These are phyloP conservation scores for Musca vetustissima DNA, from an alignment of 1,140 invertebrate species.

Conservation along the genomic window DNA sequence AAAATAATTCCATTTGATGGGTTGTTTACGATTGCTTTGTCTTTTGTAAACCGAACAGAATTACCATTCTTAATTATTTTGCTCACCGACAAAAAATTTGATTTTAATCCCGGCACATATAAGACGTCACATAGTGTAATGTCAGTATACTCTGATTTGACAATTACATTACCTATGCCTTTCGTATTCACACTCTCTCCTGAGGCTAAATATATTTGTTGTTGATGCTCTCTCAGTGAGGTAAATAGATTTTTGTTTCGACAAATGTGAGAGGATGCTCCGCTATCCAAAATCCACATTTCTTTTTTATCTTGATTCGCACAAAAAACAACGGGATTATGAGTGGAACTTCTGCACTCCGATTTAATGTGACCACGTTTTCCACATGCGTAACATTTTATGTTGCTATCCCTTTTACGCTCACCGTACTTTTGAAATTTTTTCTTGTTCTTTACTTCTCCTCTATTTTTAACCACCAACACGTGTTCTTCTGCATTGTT, in stretches of 20 bases:
- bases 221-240: neutral
- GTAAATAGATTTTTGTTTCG: neutral
- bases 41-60: neutral
- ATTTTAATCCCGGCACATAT: neutral
- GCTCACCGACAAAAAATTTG: slow-evolving; percentile 10
- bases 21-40: neutral
- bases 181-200: slow-evolving; percentile 6
- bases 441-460: neutral
- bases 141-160: neutral
- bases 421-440: neutral
- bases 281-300: slow-evolving; percentile 22
- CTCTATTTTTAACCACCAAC: neutral
- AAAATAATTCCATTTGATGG: neutral
- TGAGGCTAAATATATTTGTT: slow-evolving; percentile 8
- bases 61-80: slow-evolving; percentile 6
- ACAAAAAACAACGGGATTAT: neutral
- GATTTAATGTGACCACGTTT: neutral
- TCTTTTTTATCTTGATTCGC: neutral
- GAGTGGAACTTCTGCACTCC: neutral
- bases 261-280: slow-evolving; percentile 20
- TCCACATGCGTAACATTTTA: slow-evolving; percentile 3
- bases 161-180: slow-evolving; percentile 1
- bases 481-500: no score
- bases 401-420: slow-evolving; percentile 1
- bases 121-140: slow-evolving; percentile 15